phyloP scores from a whole-genome alignment of 2,113 vertebrate genomes.

The Daubentonia madagascariensis region DNA sequence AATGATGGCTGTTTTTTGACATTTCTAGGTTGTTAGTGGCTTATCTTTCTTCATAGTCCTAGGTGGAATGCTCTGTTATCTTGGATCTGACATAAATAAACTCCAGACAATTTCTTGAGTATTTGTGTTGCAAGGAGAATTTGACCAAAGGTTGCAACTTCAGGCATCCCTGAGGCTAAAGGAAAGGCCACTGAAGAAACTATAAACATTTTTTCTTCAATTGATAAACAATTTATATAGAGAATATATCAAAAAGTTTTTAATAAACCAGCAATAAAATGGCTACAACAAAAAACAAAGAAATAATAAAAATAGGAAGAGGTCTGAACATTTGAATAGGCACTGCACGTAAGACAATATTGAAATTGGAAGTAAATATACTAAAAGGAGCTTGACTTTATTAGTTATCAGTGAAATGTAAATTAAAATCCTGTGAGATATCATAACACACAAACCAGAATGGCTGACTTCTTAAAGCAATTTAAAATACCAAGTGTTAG shows the following conservation, averaged over 20 bases:
- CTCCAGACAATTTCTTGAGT: neutral
- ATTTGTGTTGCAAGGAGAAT: neutral
- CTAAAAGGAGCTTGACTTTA: neutral
- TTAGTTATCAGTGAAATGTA: neutral
- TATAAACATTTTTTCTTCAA: neutral
- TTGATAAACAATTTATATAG: neutral
- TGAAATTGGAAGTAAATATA: neutral
- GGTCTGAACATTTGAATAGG: neutral
- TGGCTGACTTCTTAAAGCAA: neutral
- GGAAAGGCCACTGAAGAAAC: neutral
- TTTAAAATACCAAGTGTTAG: neutral
- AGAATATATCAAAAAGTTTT: neutral
- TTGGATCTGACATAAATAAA: neutral
- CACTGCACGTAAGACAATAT: neutral
- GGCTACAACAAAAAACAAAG: neutral
- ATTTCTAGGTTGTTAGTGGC: neutral
- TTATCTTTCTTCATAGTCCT: neutral
- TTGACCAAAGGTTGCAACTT: neutral
- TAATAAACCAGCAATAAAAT: neutral
- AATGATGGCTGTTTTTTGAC: neutral
- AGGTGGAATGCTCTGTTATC: neutral
- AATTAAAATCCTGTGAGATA: neutral
- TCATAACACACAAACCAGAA: neutral
- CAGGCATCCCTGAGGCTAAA: neutral
- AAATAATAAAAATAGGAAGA: neutral